Evolutionary conservation across 2,113 vertebrate species (phyloP).

Genomic region (Anoplopoma fimbria): DNA sequence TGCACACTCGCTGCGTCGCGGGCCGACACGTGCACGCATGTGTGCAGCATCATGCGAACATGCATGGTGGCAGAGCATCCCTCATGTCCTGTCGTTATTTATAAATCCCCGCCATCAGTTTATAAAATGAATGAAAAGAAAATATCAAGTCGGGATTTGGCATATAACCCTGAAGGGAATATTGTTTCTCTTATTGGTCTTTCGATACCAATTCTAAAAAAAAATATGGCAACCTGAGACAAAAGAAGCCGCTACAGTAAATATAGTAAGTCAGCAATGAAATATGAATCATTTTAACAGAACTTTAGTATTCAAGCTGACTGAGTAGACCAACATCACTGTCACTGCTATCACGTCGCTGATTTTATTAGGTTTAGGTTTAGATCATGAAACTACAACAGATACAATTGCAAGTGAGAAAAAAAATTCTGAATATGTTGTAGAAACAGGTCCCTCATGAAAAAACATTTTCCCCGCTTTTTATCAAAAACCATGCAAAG

Average conservation of each 20-base stretch:
- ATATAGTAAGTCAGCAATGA: not conserved
- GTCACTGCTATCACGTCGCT: not conserved
- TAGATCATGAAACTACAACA: not conserved
- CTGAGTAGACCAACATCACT: not conserved
- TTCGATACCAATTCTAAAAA: not conserved
- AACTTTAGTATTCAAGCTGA: not conserved
- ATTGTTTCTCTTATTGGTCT: not conserved
- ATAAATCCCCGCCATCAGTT: constrained; percentile 48
- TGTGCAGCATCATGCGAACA: constrained; percentile 19
- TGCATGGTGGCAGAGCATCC: constrained; percentile 72
- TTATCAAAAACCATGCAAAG: not conserved
- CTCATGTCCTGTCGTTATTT: constrained; percentile 84
- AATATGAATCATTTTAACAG: not conserved
- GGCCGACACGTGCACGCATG: constrained; percentile 31
- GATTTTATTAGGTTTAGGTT: no score
- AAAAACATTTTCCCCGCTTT: not conserved
- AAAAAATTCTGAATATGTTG: not conserved
- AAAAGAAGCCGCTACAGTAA: not conserved
- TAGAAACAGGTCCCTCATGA: not conserved
- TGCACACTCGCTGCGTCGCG: not conserved
- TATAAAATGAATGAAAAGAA: constrained; percentile 57
- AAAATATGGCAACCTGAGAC: not conserved
- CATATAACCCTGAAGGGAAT: not conserved
- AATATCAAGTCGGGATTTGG: constrained; percentile 46
- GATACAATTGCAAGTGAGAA: not conserved